phyloP scores from a whole-genome alignment of 2,113 vertebrate species.

The Oenanthe melanoleuca region DNA sequence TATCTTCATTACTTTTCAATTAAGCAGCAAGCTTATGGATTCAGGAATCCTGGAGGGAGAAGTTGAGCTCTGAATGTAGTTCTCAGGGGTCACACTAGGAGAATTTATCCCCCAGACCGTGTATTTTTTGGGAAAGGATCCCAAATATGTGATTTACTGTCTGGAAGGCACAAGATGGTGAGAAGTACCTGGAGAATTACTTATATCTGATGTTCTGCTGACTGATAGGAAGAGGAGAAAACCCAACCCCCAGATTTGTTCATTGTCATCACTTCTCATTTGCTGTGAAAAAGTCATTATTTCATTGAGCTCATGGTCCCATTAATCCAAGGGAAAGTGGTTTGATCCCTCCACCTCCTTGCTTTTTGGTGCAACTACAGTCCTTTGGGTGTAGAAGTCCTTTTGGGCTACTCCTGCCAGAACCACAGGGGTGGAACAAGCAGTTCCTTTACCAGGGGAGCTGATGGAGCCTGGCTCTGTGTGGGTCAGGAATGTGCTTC shows the following conservation, averaged over 20 bases:
- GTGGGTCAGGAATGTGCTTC: background rate
- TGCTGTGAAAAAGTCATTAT: background rate
- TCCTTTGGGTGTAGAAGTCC: background rate
- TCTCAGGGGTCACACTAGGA: background rate
- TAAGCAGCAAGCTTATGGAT: constrained; percentile 5
- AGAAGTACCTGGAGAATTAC: background rate
- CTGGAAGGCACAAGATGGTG: background rate
- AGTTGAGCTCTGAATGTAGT: background rate
- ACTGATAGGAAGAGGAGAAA: background rate
- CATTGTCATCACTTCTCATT: background rate
- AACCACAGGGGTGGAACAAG: background rate
- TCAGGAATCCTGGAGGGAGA: background rate
- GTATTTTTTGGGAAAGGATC: background rate
- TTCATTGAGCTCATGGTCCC: background rate
- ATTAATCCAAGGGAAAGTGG: background rate
- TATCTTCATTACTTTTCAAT: constrained; percentile 65
- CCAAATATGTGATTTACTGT: background rate
- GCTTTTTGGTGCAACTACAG: background rate
- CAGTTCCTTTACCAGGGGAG: background rate
- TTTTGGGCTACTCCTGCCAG: background rate
- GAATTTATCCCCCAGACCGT: background rate
- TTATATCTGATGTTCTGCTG: background rate
- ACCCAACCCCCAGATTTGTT: accelerated
- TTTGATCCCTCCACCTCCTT: background rate
- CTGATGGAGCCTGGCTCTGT: background rate